Evolutionary conservation across 2,888 invertebrate species (phyloP).

Genomic region (Biston betularia): DNA sequence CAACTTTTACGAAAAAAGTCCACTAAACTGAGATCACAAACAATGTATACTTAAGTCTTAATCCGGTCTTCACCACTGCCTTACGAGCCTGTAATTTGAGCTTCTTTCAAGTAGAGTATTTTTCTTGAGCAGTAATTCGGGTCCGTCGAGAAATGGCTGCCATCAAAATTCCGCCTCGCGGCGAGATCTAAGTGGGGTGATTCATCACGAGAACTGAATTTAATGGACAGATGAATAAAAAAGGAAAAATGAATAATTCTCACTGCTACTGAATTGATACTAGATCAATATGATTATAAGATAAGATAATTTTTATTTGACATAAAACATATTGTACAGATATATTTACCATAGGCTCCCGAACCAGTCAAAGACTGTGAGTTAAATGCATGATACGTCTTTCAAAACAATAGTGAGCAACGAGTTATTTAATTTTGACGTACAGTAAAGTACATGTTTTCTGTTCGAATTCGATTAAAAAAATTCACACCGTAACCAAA

Average conservation of each 20-base stretch:
- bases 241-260: neutral
- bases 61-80: slow-evolving; percentile 12
- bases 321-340: no score
- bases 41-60: neutral
- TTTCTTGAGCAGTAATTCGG: slow-evolving; percentile 34
- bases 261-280: no score
- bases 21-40: neutral
- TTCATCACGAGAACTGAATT: slow-evolving; percentile 20
- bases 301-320: no score
- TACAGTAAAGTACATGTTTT: no score
- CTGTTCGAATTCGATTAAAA: no score
- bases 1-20: neutral
- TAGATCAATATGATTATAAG: no score
- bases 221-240: neutral
- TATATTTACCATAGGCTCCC: no score
- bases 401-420: no score
- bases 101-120: slow-evolving; percentile 28
- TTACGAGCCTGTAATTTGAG: slow-evolving; percentile 36
- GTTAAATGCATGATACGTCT: no score
- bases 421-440: no score
- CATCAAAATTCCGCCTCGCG: slow-evolving; percentile 31
- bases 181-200: slow-evolving; percentile 30
- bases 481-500: no score
- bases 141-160: slow-evolving; percentile 28
- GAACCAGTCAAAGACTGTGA: no score